These are phyloP conservation scores for Bursaphelenchus mucronatus DNA, from an alignment of 1,140 invertebrate species.

Conservation along the genomic window DNA sequence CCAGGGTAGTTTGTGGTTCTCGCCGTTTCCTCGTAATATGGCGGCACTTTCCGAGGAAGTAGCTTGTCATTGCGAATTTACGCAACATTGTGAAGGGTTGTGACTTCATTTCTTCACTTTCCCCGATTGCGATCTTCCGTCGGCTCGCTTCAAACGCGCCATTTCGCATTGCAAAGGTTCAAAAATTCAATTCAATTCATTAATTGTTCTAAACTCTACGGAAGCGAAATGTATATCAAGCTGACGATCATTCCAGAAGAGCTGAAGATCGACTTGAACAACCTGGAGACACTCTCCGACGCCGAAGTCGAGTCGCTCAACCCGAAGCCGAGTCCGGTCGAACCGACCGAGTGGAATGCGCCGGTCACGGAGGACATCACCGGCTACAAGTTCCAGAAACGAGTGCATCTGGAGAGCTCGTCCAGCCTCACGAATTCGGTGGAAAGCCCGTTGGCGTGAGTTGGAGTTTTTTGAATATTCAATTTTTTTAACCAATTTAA, in stretches of 20 bases:
- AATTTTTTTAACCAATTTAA: no score
- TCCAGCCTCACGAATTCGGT: constrained; percentile 29
- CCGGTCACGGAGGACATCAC: constrained; percentile 37
- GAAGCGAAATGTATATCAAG: constrained; percentile 5
- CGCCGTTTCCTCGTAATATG: no score
- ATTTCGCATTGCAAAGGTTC: neutral
- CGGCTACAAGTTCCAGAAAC: constrained; percentile 33
- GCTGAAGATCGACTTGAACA: constrained; percentile 15
- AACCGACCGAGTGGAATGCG: constrained; percentile 35
- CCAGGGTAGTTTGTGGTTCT: no score
- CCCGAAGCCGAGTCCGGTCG: neutral
- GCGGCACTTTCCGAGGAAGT: no score
- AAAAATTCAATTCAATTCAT: neutral
- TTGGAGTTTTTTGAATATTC: neutral
- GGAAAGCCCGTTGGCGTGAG: constrained; percentile 39
- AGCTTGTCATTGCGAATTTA: no score
- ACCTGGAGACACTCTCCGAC: constrained; percentile 36
- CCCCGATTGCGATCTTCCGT: no score
- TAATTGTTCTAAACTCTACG: no score
- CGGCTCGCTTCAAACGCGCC: neutral
- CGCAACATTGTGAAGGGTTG: no score
- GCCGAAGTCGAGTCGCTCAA: constrained; percentile 30
- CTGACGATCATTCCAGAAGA: constrained; percentile 15
- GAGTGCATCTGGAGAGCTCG: constrained; percentile 36
- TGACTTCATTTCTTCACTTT: no score